These are phyloP conservation scores for Eudyptes chrysolophus DNA, from an alignment of 2,113 vertebrate species.

Conservation along the genomic window DNA sequence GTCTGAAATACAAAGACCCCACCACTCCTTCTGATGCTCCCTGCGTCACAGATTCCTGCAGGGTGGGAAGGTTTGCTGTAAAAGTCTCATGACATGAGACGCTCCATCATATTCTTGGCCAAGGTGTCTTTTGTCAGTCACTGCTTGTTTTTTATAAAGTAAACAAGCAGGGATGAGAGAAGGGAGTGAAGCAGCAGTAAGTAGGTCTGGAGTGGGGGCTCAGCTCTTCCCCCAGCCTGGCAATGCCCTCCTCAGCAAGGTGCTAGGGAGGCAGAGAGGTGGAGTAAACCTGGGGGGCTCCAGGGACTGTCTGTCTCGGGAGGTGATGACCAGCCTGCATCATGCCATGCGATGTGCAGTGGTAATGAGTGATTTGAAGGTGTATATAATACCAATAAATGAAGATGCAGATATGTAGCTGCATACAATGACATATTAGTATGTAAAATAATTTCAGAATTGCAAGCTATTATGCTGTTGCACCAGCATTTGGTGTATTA, in stretches of 20 bases:
- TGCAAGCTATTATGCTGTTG: background rate
- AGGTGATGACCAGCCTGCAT: background rate
- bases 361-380: background rate
- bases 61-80: background rate
- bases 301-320: background rate
- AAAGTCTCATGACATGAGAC: background rate
- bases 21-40: background rate
- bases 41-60: background rate
- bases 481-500: background rate
- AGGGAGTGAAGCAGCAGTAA: background rate
- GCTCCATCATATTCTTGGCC: background rate
- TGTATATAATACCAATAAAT: background rate
- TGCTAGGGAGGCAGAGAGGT: background rate
- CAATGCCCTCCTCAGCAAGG: background rate
- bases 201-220: background rate
- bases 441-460: background rate
- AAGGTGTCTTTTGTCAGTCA: background rate
- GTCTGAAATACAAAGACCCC: background rate
- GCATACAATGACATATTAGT: background rate
- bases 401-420: background rate
- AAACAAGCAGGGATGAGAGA: background rate
- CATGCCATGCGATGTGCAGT: background rate
- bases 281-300: accelerated
- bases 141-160: background rate
- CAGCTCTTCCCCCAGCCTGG: background rate